Evolutionary conservation across 1,140 invertebrate genomes (phyloP).

Genomic region (Drosophila nebulosa): DNA sequence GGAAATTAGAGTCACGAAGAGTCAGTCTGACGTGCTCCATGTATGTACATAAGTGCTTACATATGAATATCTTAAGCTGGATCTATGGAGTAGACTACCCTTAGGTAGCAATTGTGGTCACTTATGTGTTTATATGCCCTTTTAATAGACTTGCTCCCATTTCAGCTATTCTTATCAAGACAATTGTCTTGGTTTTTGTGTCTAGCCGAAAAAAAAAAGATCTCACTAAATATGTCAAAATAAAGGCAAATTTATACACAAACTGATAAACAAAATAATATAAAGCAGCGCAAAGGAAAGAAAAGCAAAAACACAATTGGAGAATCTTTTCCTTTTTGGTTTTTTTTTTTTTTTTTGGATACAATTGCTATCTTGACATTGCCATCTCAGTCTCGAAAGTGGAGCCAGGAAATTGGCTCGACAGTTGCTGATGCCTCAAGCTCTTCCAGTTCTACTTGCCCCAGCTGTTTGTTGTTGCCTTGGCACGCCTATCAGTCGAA

Average conservation of each 20-base stretch:
- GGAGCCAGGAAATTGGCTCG: constrained; percentile 65
- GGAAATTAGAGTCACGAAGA: not conserved
- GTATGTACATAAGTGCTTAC: not conserved
- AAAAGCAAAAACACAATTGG: constrained; percentile 29
- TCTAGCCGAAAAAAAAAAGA: not conserved
- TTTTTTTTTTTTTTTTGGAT: not conserved
- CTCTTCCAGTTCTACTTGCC: constrained; percentile 27
- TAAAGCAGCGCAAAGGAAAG: not conserved
- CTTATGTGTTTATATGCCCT: constrained; percentile 40
- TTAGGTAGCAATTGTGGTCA: not conserved
- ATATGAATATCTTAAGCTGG: not conserved
- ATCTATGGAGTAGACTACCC: not conserved
- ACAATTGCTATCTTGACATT: constrained; percentile 72
- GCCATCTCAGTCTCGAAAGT: constrained; percentile 53
- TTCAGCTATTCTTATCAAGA: constrained; percentile 48
- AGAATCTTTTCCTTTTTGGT: not conserved
- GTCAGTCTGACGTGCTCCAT: not conserved
- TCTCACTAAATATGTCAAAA: constrained; percentile 74
- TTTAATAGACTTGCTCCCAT: constrained; percentile 60
- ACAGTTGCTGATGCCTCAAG: constrained; percentile 43
- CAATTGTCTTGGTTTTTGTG: constrained; percentile 37
- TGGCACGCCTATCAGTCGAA: constrained; percentile 80
- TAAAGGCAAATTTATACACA: constrained; percentile 76
- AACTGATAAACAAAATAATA: constrained; percentile 57
- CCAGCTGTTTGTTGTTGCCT: constrained; percentile 52